Conservation (phyloP, 2,113 vertebrate species). For the Pavo muticus region DNA sequence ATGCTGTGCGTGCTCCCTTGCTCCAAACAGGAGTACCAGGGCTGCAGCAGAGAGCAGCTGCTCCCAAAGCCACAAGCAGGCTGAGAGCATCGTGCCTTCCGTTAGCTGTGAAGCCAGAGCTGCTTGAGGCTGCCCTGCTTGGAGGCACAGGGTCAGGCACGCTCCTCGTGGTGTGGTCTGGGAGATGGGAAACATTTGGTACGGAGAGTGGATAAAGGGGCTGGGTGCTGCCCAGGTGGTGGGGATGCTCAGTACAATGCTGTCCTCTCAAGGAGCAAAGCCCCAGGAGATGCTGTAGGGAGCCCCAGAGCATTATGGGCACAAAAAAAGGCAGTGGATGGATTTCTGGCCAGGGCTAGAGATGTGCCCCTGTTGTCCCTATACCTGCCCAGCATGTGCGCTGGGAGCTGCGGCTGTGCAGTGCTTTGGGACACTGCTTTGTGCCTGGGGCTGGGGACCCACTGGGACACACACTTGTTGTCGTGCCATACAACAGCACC, state of each 20-base stretch:
- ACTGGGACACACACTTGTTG: neutral
- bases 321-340: too few relatives aligned
- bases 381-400: neutral
- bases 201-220: neutral
- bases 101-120: neutral
- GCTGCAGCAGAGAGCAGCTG: constrained; percentile 1
- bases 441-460: neutral
- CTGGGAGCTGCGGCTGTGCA: neutral
- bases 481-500: fast-evolving
- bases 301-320: neutral
- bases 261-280: neutral
- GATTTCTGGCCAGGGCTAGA: neutral
- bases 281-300: neutral
- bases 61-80: neutral
- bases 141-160: neutral
- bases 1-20: neutral
- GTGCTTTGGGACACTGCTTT: neutral
- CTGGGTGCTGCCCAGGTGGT: neutral
- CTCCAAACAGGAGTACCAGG: fast-evolving
- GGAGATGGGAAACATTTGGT: fast-evolving
- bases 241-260: neutral
- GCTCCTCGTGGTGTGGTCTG: neutral
- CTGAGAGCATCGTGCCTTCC: neutral
- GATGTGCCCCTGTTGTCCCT: neutral
- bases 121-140: neutral